Evolutionary conservation across 2,113 vertebrate species (phyloP), one percentile per base, ranked within the genome.

Genomic region (Phrynosoma platyrhinos): DNA sequence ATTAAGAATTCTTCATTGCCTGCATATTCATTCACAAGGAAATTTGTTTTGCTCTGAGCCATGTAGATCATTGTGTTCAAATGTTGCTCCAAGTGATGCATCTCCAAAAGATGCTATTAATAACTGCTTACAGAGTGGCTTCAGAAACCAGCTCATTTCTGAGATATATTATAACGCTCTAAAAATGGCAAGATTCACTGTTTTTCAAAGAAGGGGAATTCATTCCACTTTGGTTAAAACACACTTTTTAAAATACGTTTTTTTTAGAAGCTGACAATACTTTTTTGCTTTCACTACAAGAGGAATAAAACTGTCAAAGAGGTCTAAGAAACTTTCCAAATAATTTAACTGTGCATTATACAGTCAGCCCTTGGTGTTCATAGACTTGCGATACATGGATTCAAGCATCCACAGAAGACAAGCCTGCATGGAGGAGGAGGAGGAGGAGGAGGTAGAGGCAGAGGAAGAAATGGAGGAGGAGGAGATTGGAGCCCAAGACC

Each of bases 21-120:
- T 90, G 72, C 68, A 55, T 69, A 75, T 20, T 88, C 89, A 85
- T 93, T 91, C 92, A 91, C 64, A 94, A 85, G 83, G 85, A 94
- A 95, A 92, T 12, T 25, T 75, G 92, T 68, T 89, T 92, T 93
- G 91, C 91, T 95, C 92, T 92, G 90, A 95, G 71, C 87, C 92
- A 25, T 87, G 92, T 82, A 66, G 93, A 94, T 92, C 1, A 88
- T 4, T n/a, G 58, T 53, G 91, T 89, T 83, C 92, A 92, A 58
- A 92, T 94, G 82, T 85, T 80, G 9, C 23, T 83, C 82, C 90
- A 91, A 80, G 32, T 90, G 93, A 92, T 88, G 89, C 90, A 87
- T 42, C 78, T 90, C 90, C 83, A 72, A 90, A 84, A 86, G 90
- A 93, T 93, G 87, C n/a, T 88, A 92, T 88, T 87, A 81, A 91